Evolutionary conservation across 2,797 vertebrate species (phyloP).

Genomic region (Bradypodion ventrale): DNA sequence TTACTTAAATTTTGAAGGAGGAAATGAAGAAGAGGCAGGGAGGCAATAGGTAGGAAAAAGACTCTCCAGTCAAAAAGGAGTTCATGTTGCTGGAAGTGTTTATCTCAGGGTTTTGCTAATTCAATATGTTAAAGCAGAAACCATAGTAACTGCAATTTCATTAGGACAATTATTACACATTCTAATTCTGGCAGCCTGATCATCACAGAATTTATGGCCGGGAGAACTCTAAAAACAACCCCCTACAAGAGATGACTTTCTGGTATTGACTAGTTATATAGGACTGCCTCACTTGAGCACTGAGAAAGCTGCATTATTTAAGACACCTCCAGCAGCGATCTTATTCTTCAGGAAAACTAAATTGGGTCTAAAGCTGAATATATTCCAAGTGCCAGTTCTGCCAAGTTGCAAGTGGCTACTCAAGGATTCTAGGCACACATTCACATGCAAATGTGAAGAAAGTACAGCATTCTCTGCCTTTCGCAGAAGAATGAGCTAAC

Average conservation of each 20-base stretch:
- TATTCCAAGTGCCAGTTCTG: slow-evolving; percentile 78
- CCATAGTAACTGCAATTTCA: slow-evolving; percentile 72
- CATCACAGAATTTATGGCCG: slow-evolving; percentile 46
- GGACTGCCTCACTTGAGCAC: slow-evolving; percentile 79
- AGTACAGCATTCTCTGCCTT: slow-evolving; percentile 51
- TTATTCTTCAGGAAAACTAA: slow-evolving; percentile 86
- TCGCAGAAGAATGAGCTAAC: slow-evolving; percentile 49
- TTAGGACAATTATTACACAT: slow-evolving; percentile 74
- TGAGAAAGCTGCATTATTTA: slow-evolving; percentile 86
- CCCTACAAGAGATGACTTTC: slow-evolving; percentile 42
- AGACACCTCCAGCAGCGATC: slow-evolving; percentile 83
- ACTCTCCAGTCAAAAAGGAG: slow-evolving; percentile 22
- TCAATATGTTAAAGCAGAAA: slow-evolving; percentile 75
- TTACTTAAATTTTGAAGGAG: slow-evolving; percentile 22
- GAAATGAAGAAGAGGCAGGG: background rate
- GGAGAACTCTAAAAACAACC: slow-evolving; percentile 59
- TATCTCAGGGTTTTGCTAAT: slow-evolving; percentile 74
- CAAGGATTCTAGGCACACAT: slow-evolving; percentile 75
- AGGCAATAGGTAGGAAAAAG: slow-evolving; percentile 40
- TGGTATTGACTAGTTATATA: slow-evolving; percentile 81
- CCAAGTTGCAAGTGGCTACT: slow-evolving; percentile 85
- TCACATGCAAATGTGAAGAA: slow-evolving; percentile 73
- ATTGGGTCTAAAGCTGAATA: slow-evolving; percentile 85
- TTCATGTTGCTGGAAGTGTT: background rate
- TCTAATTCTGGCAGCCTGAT: slow-evolving; percentile 40